Conservation (phyloP, 2,113 vertebrate genomes). For the Hystrix brachyura region DNA sequence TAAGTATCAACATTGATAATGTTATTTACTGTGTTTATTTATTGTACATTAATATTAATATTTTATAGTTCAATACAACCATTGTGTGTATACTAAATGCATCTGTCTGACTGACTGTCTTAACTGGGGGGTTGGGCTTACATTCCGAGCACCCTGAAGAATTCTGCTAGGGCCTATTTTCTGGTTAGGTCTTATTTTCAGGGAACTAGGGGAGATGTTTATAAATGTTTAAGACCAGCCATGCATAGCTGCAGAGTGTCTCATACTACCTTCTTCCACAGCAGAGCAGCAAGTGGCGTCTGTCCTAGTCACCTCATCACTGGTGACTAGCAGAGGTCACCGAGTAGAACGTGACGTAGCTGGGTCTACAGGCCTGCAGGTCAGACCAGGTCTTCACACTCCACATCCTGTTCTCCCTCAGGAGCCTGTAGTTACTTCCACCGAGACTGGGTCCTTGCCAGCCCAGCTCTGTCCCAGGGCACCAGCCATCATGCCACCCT, state of each 20-base stretch:
- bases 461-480: neutral
- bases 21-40: no score
- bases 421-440: neutral
- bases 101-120: no score
- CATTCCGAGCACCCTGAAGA: no score
- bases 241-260: neutral
- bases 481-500: neutral
- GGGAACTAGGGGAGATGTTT: neutral
- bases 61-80: no score
- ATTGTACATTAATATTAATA: no score
- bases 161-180: neutral
- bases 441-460: neutral
- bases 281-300: neutral
- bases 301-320: neutral
- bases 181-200: neutral
- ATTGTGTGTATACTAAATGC: no score
- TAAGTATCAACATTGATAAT: no score
- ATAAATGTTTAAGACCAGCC: neutral
- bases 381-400: neutral
- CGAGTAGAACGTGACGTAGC: neutral
- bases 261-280: neutral
- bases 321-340: neutral
- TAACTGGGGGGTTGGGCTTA: no score
- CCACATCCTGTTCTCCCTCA: neutral
- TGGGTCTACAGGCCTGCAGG: no score